Conservation (phyloP, 2,888 invertebrate genomes). For the Sialis fuliginosa region DNA sequence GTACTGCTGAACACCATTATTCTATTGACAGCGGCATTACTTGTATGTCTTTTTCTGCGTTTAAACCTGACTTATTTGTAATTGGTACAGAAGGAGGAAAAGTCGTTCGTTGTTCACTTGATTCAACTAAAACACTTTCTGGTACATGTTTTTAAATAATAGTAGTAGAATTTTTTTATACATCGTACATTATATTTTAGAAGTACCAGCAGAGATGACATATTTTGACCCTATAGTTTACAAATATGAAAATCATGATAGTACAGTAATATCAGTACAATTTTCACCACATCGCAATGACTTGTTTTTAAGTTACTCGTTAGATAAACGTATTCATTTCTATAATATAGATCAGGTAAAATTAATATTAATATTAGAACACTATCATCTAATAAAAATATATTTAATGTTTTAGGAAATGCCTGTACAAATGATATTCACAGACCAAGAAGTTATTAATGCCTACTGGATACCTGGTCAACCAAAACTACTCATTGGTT, state of each 20-base stretch:
- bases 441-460: no score
- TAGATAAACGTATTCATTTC: slow-evolving; percentile 23
- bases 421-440: no score
- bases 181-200: slow-evolving; percentile 9
- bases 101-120: slow-evolving; percentile 22
- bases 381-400: no score
- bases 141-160: slow-evolving; percentile 8
- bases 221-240: slow-evolving; percentile 23
- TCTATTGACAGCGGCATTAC: slow-evolving; percentile 17
- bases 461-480: no score
- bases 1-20: no score
- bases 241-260: slow-evolving; percentile 22
- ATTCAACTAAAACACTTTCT: slow-evolving; percentile 19
- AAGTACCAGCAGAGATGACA: slow-evolving; percentile 15
- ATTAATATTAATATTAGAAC: not conserved
- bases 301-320: slow-evolving; percentile 22
- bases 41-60: slow-evolving; percentile 24
- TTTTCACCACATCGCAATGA: slow-evolving; percentile 23
- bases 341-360: slow-evolving; percentile 22
- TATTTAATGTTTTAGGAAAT: no score
- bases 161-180: not conserved
- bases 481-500: no score
- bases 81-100: slow-evolving; percentile 26
- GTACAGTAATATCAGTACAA: slow-evolving; percentile 19
- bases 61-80: slow-evolving; percentile 21